Evolutionary conservation across 1,140 invertebrate genomes (phyloP).

Genomic region (Meloidogyne exigua): DNA sequence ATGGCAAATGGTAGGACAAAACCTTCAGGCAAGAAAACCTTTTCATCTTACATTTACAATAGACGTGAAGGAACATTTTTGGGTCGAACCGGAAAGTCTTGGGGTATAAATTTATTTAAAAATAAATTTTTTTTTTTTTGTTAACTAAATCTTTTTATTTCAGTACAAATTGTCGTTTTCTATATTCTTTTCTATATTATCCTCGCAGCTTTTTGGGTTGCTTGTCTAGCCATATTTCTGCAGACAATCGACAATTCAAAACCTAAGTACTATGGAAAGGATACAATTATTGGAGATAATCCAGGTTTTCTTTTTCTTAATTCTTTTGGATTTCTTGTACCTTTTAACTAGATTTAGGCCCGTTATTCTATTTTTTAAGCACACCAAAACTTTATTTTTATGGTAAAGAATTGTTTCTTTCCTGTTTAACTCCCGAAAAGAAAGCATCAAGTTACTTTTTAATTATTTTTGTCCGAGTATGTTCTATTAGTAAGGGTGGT

Average conservation of each 20-base stretch:
- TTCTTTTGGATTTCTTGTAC: background rate
- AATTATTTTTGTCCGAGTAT: too few relatives aligned
- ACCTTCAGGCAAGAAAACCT: slow-evolving; percentile 38
- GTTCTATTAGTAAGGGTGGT: too few relatives aligned
- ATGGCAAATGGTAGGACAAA: slow-evolving; percentile 53
- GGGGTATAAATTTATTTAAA: slow-evolving; percentile 53
- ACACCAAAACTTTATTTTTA: too few relatives aligned
- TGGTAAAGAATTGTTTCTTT: too few relatives aligned
- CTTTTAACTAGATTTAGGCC: too few relatives aligned
- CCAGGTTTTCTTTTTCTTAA: slow-evolving; percentile 47
- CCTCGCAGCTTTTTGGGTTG: slow-evolving; percentile 60
- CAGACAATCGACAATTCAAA: slow-evolving; percentile 57
- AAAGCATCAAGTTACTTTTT: too few relatives aligned
- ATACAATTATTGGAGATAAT: slow-evolving; percentile 63
- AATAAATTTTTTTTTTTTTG: background rate
- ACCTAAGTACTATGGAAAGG: slow-evolving; percentile 62
- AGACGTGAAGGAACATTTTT: slow-evolving; percentile 57
- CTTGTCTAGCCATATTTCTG: slow-evolving; percentile 56
- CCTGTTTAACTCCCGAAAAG: too few relatives aligned
- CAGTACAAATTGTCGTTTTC: slow-evolving; percentile 59
- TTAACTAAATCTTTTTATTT: slow-evolving; percentile 23
- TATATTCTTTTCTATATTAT: slow-evolving; percentile 61
- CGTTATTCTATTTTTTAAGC: too few relatives aligned
- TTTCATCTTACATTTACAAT: slow-evolving; percentile 48
- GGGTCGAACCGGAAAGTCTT: slow-evolving; percentile 61